These are phyloP conservation scores for Cenopis cana DNA, from an alignment of 2,888 invertebrate species.

Conservation along the genomic window DNA sequence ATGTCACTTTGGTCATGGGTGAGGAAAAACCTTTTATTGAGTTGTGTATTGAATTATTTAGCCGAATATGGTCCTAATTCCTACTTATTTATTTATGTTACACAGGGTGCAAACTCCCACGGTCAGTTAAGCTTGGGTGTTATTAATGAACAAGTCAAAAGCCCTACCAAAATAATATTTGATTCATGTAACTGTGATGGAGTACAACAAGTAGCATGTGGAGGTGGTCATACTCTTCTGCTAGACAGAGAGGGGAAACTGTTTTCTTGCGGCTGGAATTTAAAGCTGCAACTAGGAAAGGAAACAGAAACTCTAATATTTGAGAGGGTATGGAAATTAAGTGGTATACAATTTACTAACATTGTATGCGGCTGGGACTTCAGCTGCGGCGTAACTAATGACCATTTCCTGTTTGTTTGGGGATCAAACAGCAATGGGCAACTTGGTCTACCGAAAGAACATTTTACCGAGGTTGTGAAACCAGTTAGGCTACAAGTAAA, in stretches of 20 bases:
- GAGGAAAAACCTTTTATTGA: slow-evolving; percentile 43
- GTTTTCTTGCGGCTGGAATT: slow-evolving; percentile 92
- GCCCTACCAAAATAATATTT: slow-evolving; percentile 77
- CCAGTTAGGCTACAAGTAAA: slow-evolving; percentile 77
- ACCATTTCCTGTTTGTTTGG: slow-evolving; percentile 91
- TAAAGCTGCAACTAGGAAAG: slow-evolving; percentile 88
- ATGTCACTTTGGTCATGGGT: slow-evolving; percentile 75
- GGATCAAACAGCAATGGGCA: slow-evolving; percentile 93
- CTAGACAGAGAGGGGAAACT: slow-evolving; percentile 88
- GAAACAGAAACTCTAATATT: slow-evolving; percentile 82
- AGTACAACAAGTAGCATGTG: slow-evolving; percentile 88
- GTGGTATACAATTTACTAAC: slow-evolving; percentile 83
- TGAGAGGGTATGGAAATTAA: slow-evolving; percentile 85
- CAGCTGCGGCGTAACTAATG: slow-evolving; percentile 89
- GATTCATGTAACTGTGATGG: slow-evolving; percentile 75
- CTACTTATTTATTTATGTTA: slow-evolving; percentile 45
- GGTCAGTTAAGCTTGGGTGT: slow-evolving; percentile 91
- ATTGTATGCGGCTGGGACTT: slow-evolving; percentile 94
- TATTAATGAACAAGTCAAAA: slow-evolving; percentile 87
- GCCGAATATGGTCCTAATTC: background rate
- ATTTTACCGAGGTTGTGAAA: slow-evolving; percentile 67
- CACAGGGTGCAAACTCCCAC: slow-evolving; percentile 93
- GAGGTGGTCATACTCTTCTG: slow-evolving; percentile 91
- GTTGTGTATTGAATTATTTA: background rate
- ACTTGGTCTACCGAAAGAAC: slow-evolving; percentile 86